Conservation (phyloP, 2,888 invertebrate species). For the Hirtodrosophila duncani region DNA sequence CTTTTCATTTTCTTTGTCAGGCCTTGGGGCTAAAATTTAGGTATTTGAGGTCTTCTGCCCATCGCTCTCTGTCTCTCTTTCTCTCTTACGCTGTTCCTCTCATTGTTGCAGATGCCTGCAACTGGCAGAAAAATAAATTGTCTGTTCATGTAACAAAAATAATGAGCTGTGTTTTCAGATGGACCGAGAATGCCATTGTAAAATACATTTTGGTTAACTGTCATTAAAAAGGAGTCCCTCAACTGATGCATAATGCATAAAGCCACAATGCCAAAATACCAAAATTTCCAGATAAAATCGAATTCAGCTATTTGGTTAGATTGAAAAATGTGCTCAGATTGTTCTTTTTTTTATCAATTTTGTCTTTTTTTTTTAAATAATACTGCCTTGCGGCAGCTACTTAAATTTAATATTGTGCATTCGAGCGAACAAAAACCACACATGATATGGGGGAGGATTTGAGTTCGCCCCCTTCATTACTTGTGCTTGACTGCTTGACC, state of each 20-base stretch:
- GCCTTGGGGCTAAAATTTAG: slow-evolving; percentile 6
- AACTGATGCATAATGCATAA: slow-evolving; percentile 57
- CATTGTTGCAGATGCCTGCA: slow-evolving; percentile 26
- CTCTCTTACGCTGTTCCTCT: too few species aligned
- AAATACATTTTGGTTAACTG: too few species aligned
- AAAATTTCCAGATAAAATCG: too few species aligned
- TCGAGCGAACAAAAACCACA: slow-evolving; percentile 43
- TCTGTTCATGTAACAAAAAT: slow-evolving; percentile 29
- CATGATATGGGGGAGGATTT: slow-evolving; percentile 19
- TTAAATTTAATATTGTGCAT: slow-evolving; percentile 61
- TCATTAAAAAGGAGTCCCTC: too few species aligned
- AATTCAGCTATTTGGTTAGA: too few species aligned
- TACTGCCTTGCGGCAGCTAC: slow-evolving; percentile 41
- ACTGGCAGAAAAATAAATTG: slow-evolving; percentile 55
- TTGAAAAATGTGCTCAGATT: slow-evolving; percentile 21
- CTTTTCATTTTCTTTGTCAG: slow-evolving; percentile 17
- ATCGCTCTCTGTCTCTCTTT: too few species aligned
- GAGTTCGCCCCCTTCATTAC: slow-evolving; percentile 36
- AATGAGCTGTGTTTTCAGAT: slow-evolving; percentile 45
- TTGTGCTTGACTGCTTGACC: slow-evolving; percentile 65
- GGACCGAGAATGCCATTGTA: not conserved
- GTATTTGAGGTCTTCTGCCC: not conserved
- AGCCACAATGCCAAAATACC: too few species aligned
- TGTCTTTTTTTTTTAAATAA: slow-evolving; percentile 22
- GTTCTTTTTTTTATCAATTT: slow-evolving; percentile 17